phyloP scores from a whole-genome alignment of 2,113 vertebrate genomes.

The Todiramphus chloris region DNA sequence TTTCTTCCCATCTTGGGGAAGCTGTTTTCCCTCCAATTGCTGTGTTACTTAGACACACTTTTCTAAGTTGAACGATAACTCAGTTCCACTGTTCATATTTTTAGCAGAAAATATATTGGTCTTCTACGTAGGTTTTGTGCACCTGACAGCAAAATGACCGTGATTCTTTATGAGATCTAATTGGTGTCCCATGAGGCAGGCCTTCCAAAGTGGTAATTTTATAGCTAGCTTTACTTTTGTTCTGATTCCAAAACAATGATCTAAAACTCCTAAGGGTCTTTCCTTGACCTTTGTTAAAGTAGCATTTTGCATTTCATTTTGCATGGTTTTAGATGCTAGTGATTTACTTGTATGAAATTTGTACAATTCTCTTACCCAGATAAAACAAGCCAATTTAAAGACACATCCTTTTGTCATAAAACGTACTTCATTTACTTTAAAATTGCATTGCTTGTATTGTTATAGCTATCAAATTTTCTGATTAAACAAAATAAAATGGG shows the following conservation, averaged over 20 bases:
- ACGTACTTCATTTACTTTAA: background rate
- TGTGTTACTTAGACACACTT: background rate
- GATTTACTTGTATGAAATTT: background rate
- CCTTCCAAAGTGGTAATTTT: background rate
- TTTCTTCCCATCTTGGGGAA: background rate
- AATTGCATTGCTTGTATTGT: background rate
- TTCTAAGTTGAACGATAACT: background rate
- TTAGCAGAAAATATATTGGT: background rate
- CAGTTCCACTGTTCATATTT: background rate
- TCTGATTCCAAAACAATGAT: background rate
- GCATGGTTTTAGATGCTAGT: background rate
- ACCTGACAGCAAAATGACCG: background rate
- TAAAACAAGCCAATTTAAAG: background rate
- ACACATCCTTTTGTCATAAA: background rate
- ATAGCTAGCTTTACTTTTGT: background rate
- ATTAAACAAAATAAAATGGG: background rate
- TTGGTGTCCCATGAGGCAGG: background rate
- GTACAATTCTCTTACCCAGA: background rate
- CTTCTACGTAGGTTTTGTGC: background rate
- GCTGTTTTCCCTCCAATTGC: background rate
- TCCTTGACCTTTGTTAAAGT: background rate
- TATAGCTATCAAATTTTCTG: background rate
- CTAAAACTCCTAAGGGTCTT: background rate
- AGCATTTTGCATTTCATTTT: background rate
- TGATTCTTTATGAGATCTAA: background rate